Conservation (phyloP, 2,888 invertebrate species). For the Cerastis rubricosa region DNA sequence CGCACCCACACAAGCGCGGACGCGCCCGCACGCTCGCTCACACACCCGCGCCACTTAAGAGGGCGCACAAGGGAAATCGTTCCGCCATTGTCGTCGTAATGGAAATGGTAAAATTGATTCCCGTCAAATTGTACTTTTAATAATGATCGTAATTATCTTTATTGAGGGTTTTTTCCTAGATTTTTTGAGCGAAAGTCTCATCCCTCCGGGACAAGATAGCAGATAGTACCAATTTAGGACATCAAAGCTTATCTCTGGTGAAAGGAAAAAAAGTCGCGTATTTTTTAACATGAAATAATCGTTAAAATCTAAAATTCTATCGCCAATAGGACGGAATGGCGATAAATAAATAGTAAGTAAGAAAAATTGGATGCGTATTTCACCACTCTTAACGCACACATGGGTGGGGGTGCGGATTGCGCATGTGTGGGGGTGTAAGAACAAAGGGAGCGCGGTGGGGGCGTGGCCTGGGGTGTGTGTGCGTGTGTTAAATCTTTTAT, state of each 20-base stretch:
- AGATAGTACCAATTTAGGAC: constrained; percentile 64
- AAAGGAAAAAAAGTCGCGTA: constrained; percentile 56
- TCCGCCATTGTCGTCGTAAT: constrained; percentile 87
- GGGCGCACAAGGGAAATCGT: constrained; percentile 85
- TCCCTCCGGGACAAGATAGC: constrained; percentile 61
- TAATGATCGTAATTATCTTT: constrained; percentile 87
- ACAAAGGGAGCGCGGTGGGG: constrained; percentile 80
- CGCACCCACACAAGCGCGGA: constrained; percentile 67
- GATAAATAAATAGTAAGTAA: constrained; percentile 83
- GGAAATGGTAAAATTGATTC: constrained; percentile 86
- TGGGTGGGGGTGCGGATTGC: constrained; percentile 67
- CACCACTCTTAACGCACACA: constrained; percentile 80
- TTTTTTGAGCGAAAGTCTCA: constrained; percentile 58
- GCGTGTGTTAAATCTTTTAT: constrained; percentile 89
- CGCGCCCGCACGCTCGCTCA: constrained; percentile 48
- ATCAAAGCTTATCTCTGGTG: constrained; percentile 62
- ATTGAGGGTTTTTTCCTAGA: constrained; percentile 72
- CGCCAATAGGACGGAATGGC: constrained; percentile 68
- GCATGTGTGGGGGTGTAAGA: constrained; percentile 82
- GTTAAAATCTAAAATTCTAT: constrained; percentile 75
- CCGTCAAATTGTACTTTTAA: constrained; percentile 85
- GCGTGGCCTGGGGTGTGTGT: constrained; percentile 80
- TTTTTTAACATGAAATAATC: constrained; percentile 73
- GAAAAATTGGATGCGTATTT: constrained; percentile 84
- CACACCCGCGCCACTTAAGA: constrained; percentile 78